Evolutionary conservation across 2,113 vertebrate genomes (phyloP), one percentile per base, ranked within the genome.

Genomic region (Cichladusa arquata): DNA sequence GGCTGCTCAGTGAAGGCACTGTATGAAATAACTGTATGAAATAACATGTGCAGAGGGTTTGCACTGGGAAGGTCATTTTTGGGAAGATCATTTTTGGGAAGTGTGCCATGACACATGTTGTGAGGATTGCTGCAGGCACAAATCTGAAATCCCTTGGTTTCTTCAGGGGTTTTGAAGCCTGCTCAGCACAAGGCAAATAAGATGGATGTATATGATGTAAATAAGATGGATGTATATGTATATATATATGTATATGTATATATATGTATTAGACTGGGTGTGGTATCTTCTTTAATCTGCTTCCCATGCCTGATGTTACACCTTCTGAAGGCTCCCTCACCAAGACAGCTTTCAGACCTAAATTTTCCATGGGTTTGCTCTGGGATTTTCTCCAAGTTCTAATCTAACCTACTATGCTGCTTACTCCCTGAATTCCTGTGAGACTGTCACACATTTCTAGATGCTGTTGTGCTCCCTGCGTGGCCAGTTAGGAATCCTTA

Each of bases 1-100:
- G 31, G 53, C 44, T 25, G 29, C 51, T 36, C 47, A 19, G 1
- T 6, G 44, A 42, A 29, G 60, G 23, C 38, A 51, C 34, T n/a
- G 31, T n/a, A 65, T 36, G 74, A 79, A 71, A 48, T 5, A 24
- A 13, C 5, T 36, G n/a, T n/a, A n/a, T n/a, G n/a, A n/a, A n/a
- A n/a, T n/a, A n/a, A n/a, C n/a, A 38, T 1, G 3, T 8, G n/a
- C 23, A 18, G 4, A 18, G 42, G 64, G 54, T 1, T 3, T 8
- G n/a, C 23, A 18, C 3, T 19, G 42, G 64, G 50, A 44, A 56
- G 51, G 2, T n/a, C 17, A 8, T 53, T 85, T 74, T 24, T 22
- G 28, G 53, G 53, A 58, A 53, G 31, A 3, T 40, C 14, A 9
- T 54, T 86, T 58, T 38, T 70, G 15, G 6, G 14, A 29, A 42